Evolutionary conservation across 1,140 invertebrate genomes (phyloP).

Genomic region (Drosophila orena): DNA sequence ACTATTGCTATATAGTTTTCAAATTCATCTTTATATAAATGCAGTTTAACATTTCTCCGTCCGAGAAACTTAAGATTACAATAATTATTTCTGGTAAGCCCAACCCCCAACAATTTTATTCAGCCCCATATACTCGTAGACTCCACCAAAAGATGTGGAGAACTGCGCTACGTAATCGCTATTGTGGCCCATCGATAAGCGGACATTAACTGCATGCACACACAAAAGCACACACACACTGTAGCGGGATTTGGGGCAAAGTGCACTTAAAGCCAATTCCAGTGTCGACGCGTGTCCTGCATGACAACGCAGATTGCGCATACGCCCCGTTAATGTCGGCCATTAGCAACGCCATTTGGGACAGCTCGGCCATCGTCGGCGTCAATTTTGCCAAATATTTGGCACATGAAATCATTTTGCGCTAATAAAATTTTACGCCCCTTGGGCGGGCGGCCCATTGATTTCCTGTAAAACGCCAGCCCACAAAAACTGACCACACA

Average conservation of each 20-base stretch:
- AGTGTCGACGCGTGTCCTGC: slow-evolving; percentile 53
- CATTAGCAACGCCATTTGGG: slow-evolving; percentile 73
- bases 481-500: slow-evolving; percentile 62
- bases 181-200: slow-evolving; percentile 64
- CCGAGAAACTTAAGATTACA: too few relatives aligned
- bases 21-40: too few relatives aligned
- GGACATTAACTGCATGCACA: slow-evolving; percentile 61
- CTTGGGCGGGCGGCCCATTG: slow-evolving; percentile 56
- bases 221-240: slow-evolving; percentile 15
- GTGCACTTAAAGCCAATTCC: slow-evolving; percentile 72
- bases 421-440: slow-evolving; percentile 74
- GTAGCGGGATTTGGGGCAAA: slow-evolving; percentile 48
- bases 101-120: neutral
- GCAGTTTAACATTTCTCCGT: too few relatives aligned
- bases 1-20: too few relatives aligned
- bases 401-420: slow-evolving; percentile 82
- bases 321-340: slow-evolving; percentile 75
- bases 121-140: neutral
- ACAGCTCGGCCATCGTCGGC: slow-evolving; percentile 37
- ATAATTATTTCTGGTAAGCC: too few relatives aligned
- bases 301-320: slow-evolving; percentile 68
- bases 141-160: neutral
- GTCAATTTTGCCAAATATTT: slow-evolving; percentile 79
- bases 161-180: slow-evolving; percentile 37
- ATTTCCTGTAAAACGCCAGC: slow-evolving; percentile 70